Conservation (phyloP, 2,797 vertebrate genomes). For the Phoebastria nigripes region DNA sequence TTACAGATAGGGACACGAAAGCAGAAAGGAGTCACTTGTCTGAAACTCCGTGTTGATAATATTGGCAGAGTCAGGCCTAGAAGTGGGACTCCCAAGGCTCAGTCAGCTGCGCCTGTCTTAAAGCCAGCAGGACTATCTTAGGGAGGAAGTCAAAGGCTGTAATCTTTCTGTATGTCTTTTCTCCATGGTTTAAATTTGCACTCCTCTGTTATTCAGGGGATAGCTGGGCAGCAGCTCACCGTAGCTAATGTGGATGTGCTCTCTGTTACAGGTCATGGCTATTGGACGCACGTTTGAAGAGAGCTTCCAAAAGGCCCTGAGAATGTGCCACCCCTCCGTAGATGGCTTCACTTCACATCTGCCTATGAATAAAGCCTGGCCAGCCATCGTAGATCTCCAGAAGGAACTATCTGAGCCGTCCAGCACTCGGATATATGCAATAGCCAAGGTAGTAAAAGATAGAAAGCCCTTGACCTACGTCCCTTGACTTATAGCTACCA, state of each 20-base stretch:
- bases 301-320: conserved; percentile 92
- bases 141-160: background rate
- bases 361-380: conserved; percentile 89
- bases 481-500: background rate
- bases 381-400: conserved; percentile 74
- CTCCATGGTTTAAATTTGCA: background rate
- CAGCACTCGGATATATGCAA: conserved; percentile 86
- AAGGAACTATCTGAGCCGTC: conserved; percentile 88
- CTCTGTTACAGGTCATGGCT: conserved; percentile 86
- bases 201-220: background rate
- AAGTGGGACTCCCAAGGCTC: background rate
- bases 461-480: background rate
- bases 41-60: background rate
- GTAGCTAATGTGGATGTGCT: background rate
- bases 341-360: conserved; percentile 87
- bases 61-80: background rate
- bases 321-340: conserved; percentile 93
- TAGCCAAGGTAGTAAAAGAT: conserved; percentile 84
- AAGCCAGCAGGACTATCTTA: background rate
- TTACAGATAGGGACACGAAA: background rate
- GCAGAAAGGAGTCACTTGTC: background rate
- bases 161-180: background rate
- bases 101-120: background rate
- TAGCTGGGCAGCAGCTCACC: background rate
- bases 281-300: conserved; percentile 93